These are phyloP conservation scores for Suricata suricatta DNA, from an alignment of 2,113 vertebrate genomes.

Conservation along the genomic window DNA sequence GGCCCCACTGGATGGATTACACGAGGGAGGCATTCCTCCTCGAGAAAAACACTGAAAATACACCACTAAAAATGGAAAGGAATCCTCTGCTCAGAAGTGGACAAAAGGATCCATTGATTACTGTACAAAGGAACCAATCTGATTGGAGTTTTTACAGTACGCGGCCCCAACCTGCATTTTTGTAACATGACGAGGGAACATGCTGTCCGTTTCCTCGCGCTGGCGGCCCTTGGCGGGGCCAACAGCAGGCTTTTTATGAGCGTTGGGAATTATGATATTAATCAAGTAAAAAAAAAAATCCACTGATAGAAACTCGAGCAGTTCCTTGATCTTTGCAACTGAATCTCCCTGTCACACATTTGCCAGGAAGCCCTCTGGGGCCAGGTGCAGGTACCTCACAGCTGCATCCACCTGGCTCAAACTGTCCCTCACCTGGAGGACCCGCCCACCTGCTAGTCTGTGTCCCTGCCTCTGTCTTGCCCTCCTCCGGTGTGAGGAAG, in stretches of 20 bases:
- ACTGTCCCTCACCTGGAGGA: neutral
- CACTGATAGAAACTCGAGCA: neutral
- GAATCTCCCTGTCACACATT: neutral
- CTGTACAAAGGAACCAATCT: neutral
- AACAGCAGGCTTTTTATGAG: neutral
- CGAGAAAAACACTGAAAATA: neutral
- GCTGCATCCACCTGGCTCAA: neutral
- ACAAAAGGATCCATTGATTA: constrained; percentile 52
- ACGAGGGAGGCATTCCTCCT: neutral
- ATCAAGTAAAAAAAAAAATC: neutral
- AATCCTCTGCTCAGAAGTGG: neutral
- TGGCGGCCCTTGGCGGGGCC: neutral
- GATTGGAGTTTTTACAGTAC: neutral
- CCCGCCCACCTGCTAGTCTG: neutral
- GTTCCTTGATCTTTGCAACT: neutral
- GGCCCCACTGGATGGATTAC: neutral
- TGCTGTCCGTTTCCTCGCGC: neutral
- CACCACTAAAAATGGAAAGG: neutral
- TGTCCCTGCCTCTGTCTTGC: neutral
- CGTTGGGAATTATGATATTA: neutral
- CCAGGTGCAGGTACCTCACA: neutral
- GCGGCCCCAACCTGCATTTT: neutral
- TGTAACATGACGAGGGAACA: neutral
- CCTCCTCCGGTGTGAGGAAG: neutral
- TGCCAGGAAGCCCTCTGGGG: neutral